These are phyloP conservation scores for Leptocoma aspasia DNA, from an alignment of 2,113 vertebrate genomes.

Conservation along the genomic window DNA sequence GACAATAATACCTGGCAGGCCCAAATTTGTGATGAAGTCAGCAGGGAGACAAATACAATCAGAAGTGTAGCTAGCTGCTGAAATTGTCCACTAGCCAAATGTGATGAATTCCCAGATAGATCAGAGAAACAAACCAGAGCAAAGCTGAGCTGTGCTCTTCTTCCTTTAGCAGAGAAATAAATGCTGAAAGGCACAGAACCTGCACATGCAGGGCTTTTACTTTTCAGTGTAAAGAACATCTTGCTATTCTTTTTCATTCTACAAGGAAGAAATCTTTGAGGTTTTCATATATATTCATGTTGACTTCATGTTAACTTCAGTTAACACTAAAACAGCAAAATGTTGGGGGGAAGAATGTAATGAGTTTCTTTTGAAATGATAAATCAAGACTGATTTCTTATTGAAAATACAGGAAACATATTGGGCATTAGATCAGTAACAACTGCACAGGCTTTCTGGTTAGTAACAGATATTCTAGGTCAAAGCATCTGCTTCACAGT, in stretches of 20 bases:
- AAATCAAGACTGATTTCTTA: neutral
- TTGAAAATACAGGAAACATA: neutral
- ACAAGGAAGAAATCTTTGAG: neutral
- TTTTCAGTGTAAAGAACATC: neutral
- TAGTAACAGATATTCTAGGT: neutral
- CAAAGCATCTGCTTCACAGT: neutral
- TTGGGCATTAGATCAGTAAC: neutral
- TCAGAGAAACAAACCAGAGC: neutral
- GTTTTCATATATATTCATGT: neutral
- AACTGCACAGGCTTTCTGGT: neutral
- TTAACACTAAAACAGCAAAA: neutral
- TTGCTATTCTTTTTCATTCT: neutral
- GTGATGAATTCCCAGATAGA: neutral
- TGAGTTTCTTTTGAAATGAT: neutral
- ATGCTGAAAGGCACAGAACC: neutral
- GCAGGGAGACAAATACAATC: neutral
- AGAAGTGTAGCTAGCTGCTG: neutral
- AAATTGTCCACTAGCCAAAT: neutral
- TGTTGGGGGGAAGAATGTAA: neutral
- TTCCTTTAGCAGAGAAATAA: neutral
- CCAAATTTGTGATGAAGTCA: neutral
- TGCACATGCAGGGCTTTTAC: neutral
- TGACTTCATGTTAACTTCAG: neutral
- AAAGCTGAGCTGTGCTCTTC: neutral
- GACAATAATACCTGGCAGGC: neutral